phyloP scores from a whole-genome alignment of 2,113 vertebrate species.

The Malurus alboscapulatus region DNA sequence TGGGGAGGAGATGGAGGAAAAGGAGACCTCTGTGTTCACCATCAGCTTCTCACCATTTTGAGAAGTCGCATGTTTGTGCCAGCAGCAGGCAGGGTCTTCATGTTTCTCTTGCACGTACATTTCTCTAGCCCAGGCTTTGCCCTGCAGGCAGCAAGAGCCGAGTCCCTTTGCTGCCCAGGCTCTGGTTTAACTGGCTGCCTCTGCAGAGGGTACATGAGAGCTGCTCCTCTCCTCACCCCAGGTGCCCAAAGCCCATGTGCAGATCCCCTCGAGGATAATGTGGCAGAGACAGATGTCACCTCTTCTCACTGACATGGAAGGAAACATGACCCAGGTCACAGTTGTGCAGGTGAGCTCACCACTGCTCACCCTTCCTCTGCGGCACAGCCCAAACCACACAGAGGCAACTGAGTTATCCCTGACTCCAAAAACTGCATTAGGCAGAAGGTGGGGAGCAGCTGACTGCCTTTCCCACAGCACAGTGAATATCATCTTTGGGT shows the following conservation, averaged over 20 bases:
- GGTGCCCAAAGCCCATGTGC: neutral
- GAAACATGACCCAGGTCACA: neutral
- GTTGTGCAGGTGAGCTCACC: neutral
- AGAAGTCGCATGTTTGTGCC: neutral
- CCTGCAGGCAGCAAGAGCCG: fast-evolving
- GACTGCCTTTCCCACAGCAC: neutral
- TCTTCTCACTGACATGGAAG: neutral
- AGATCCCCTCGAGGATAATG: neutral
- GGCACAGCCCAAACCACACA: neutral
- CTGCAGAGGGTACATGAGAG: neutral
- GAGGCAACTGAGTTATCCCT: neutral
- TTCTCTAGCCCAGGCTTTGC: neutral
- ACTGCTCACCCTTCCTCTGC: neutral
- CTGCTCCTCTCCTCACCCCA: neutral
- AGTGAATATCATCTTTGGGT: fast-evolving
- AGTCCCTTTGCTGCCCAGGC: neutral
- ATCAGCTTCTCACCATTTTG: neutral
- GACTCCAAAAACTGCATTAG: neutral
- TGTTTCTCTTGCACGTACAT: neutral
- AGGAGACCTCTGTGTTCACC: neutral
- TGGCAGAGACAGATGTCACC: neutral
- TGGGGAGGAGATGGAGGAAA: neutral
- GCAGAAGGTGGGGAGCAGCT: neutral
- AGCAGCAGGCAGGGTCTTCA: neutral
- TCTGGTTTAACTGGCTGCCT: neutral